Percentiles rank a stretch among this genome's conserved stretches.
These are phyloP conservation scores for Prunella himalayana DNA, from an alignment of 2,113 vertebrate species.

Conservation along the genomic window DNA sequence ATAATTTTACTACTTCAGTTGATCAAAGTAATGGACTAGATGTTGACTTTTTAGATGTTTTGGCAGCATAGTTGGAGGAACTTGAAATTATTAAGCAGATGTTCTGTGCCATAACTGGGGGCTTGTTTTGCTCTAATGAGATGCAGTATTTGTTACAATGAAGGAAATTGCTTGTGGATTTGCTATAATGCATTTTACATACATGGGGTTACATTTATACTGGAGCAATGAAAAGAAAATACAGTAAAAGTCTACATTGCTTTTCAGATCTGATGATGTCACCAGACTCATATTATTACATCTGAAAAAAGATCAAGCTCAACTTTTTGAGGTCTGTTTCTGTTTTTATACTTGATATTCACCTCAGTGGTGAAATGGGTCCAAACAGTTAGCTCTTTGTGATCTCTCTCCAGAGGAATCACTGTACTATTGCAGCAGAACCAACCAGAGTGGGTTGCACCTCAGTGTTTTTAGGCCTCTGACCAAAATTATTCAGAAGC, in stretches of 20 bases:
- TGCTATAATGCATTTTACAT: conserved; percentile 67
- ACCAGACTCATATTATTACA: conserved; percentile 30
- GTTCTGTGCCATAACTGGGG: conserved; percentile 21
- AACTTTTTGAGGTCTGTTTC: conserved; percentile 42
- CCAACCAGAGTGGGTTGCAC: not conserved
- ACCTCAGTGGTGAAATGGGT: not conserved
- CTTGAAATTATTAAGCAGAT: conserved; percentile 70
- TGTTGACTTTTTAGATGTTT: conserved; percentile 7
- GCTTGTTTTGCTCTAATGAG: conserved; percentile 58
- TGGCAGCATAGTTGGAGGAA: conserved; percentile 32
- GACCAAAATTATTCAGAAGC: not conserved
- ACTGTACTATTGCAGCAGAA: not conserved
- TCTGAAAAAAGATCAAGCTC: not conserved
- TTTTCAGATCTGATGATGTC: conserved; percentile 64
- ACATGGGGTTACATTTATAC: conserved; percentile 20
- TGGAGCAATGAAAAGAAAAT: conserved; percentile 15
- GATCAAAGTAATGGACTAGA: conserved; percentile 19
- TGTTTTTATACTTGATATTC: conserved; percentile 44
- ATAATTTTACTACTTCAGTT: not conserved
- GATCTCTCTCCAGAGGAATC: conserved; percentile 25
- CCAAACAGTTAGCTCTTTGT: conserved; percentile 26
- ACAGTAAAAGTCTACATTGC: conserved; percentile 37
- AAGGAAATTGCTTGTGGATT: conserved; percentile 58
- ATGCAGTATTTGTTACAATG: conserved; percentile 55
- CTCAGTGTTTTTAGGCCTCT: not conserved